Percentiles rank a stretch among this genome's conserved stretches.
phyloP scores from a whole-genome alignment of 2,888 invertebrate species.

The Anagyrus pseudococci region DNA sequence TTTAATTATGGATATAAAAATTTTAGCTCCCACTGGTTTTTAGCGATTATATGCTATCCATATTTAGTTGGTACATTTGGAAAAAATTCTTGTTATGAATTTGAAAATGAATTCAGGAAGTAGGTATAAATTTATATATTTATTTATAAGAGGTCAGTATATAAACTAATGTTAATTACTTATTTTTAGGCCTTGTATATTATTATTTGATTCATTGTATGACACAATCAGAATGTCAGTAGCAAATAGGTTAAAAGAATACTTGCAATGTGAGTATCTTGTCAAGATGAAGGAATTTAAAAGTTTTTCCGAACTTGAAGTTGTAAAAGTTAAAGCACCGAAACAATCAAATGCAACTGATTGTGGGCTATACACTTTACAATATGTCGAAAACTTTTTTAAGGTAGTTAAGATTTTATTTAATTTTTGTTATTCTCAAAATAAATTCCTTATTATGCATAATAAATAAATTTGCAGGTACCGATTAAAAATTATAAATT shows the following conservation, averaged over 20 bases:
- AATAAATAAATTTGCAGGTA: slow-evolving; percentile 9
- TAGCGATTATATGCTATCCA: background rate
- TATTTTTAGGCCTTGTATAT: slow-evolving; percentile 24
- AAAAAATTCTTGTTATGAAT: background rate
- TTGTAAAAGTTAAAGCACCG: slow-evolving; percentile 9
- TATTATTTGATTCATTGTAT: slow-evolving; percentile 33
- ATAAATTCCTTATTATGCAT: background rate
- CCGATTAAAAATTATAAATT: slow-evolving; percentile 15
- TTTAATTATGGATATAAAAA: background rate
- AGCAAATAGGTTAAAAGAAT: slow-evolving; percentile 9
- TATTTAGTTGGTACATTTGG: background rate
- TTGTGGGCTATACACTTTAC: slow-evolving; percentile 28
- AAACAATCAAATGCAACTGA: slow-evolving; percentile 27
- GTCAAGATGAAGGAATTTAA: slow-evolving; percentile 6
- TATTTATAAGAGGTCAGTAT: background rate
- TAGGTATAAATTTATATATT: slow-evolving; percentile 16
- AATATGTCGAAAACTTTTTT: slow-evolving; percentile 31
- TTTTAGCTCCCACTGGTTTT: background rate
- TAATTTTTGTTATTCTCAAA: background rate
- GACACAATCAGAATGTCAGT: background rate
- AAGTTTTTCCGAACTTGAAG: background rate
- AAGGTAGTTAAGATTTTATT: slow-evolving; percentile 11
- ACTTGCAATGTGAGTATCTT: slow-evolving; percentile 19
- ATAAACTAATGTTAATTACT: background rate
- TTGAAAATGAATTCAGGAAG: slow-evolving; percentile 8